Conservation (phyloP, 1,140 invertebrate genomes). For the Gerris buenoi region DNA sequence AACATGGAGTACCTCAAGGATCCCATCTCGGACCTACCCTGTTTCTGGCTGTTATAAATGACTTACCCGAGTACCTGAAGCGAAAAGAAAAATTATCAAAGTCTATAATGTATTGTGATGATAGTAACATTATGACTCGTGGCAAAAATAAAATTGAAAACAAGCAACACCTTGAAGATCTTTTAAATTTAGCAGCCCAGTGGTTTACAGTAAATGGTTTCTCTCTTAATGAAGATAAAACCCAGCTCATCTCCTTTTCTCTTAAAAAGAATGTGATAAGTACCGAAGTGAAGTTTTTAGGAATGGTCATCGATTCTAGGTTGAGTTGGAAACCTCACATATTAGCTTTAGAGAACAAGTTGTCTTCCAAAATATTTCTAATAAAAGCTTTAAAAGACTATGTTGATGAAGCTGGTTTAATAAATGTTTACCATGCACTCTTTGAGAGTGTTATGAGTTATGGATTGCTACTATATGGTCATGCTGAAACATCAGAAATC, state of each 20-base stretch:
- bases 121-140: background rate
- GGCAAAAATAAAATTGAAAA: background rate
- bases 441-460: background rate
- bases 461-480: background rate
- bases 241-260: background rate
- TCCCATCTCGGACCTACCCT: too few relatives aligned
- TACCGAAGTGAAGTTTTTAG: background rate
- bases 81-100: background rate
- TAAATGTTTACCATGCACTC: background rate
- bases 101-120: background rate
- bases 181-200: background rate
- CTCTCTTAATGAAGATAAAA: background rate
- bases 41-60: too few relatives aligned
- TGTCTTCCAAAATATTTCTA: background rate
- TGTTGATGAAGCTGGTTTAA: background rate
- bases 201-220: background rate
- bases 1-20: too few relatives aligned
- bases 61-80: too few relatives aligned
- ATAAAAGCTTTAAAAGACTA: background rate
- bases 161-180: background rate
- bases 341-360: background rate
- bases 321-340: background rate
- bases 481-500: background rate
- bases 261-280: background rate
- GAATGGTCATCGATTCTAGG: background rate